Evolutionary conservation across 2,797 vertebrate species (phyloP).

Genomic region (Astyanax mexicanus): DNA sequence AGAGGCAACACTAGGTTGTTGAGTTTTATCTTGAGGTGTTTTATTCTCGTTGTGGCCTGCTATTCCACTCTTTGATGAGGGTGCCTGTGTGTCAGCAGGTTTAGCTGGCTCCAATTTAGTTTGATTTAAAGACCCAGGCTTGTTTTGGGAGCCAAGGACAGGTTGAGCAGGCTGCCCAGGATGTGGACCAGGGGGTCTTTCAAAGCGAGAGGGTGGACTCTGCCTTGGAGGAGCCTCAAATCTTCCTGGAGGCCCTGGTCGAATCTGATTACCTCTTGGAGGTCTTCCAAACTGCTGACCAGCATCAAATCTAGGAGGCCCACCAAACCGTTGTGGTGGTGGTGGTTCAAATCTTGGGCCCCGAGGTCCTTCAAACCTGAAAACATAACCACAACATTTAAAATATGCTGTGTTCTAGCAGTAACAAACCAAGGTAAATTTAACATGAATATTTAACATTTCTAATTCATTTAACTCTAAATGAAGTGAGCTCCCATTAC

Average conservation of each 20-base stretch:
- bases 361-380: conserved; percentile 87
- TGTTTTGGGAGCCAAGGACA: conserved; percentile 26
- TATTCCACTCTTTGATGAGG: conserved; percentile 53
- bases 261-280: conserved; percentile 42
- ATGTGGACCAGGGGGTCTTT: conserved; percentile 62
- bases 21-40: conserved; percentile 36
- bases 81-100: conserved; percentile 30
- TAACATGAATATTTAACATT: too few relatives aligned
- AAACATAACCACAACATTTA: too few relatives aligned
- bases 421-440: background rate
- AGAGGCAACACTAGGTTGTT: background rate
- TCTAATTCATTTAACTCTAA: background rate
- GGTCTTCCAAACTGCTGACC: conserved; percentile 69
- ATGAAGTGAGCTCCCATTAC: conserved; percentile 68
- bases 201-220: conserved; percentile 61
- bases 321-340: conserved; percentile 74
- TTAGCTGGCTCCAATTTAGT: conserved; percentile 42
- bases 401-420: background rate
- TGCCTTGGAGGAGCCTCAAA: conserved; percentile 66
- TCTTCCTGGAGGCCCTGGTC: conserved; percentile 54
- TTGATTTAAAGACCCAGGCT: conserved; percentile 46
- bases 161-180: conserved; percentile 42
- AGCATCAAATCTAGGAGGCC: conserved; percentile 75
- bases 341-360: conserved; percentile 82
- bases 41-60: conserved; percentile 51